Base-by-base conservation (phyloP, 2,888 invertebrate species). In the Drosophila peninsularis region DNA sequence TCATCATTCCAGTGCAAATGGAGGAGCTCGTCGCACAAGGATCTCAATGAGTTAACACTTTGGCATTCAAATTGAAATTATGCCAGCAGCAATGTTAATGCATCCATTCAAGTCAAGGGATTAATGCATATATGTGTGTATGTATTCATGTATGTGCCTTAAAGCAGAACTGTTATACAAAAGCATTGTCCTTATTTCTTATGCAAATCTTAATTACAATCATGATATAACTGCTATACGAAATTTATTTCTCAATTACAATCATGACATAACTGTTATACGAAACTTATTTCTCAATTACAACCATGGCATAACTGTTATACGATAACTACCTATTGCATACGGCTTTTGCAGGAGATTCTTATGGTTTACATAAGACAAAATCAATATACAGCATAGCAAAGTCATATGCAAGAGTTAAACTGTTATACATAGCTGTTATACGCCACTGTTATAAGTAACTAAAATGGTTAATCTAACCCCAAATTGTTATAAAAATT, bases 1-100 rank as follows among this genome's bases (percentile, higher is more conserved):
- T 65, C 56, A 45, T 62, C 49, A 70, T 73, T 63, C 39, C 30
- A 39, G 42, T 55, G 37, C 57, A 53, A 52, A 13, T 21, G n/a
- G 17, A 14, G 21, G 21, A 36, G 36, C 14, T 21, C 36, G 10
- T 9, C 34, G 5, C 50, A 5, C 36, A 21, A 21, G 5, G 32
- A 21, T 21, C 34, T 34, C 21, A 5, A 14, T 50, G 49, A 34
- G 34, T 32, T 50, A 14, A 34, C 19, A 34, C 32, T 49, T 49
- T 34, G 32, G 32, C 14, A 49, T 34, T 34, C 11, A 47, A 30
- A 47, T 47, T 47, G 5, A 17, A 47, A 47, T 30, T 17, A 17
- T 17, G 17, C 3, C 45, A 17, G 11, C 30, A 27, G 30, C n/a
- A 6, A 30, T 47, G 30, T 30, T 30, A 17, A 17, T 47, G 11